Base-by-base conservation (phyloP, 2,888 invertebrate genomes). In the Chirona hameri region DNA sequence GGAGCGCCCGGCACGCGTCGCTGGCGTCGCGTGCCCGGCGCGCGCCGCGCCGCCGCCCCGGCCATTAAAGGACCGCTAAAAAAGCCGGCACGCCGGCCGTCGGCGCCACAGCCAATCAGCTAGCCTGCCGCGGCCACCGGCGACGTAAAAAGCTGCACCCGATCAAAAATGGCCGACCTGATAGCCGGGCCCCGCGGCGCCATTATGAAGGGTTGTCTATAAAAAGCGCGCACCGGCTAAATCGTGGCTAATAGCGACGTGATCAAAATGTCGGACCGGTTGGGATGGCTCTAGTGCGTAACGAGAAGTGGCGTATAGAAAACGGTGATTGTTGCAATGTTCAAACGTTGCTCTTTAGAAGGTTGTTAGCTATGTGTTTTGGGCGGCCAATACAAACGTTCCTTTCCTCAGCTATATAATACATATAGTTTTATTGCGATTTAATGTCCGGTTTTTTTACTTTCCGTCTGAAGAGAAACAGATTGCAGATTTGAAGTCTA, bases 91-190 rank as follows among this genome's bases (percentile, higher is more conserved):
- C 46, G 76, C 76, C 39, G 46, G 46, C 4, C 69, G n/a, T 12
- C 76, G 3, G 24, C 76, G 39, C 39, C 9, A 10, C 65, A 27
- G 46, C 76, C 76, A 76, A 76, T 76, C 76, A 46, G 76, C 9
- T 15, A 12, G 76, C 24, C 10, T 18, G 76, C 39, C 24, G 39
- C 46, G 46, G 2, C 76, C 76, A 24, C 31, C 31, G n/a, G 31
- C 18, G 9, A 21, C 72, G 76, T 46, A 76, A 76, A 76, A 76
- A 76, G 76, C 39, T 76, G 76, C 76, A 76, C 76, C 39, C 76
- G 24, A 9, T 76, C 52, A 76, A 76, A 76, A 76, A 76, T 76
- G 76, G 76, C 76, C 21, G 76, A 21, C 18, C 0, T 72, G 46
- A 76, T 76, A 46, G 76, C 39, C 24, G 31, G 72, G 31, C 14